A percentile compares a stretch with the other conserved stretches of the same genome.
These are phyloP conservation scores for Plagiodera versicolora DNA, from an alignment of 2,888 invertebrate genomes.

Conservation along the genomic window DNA sequence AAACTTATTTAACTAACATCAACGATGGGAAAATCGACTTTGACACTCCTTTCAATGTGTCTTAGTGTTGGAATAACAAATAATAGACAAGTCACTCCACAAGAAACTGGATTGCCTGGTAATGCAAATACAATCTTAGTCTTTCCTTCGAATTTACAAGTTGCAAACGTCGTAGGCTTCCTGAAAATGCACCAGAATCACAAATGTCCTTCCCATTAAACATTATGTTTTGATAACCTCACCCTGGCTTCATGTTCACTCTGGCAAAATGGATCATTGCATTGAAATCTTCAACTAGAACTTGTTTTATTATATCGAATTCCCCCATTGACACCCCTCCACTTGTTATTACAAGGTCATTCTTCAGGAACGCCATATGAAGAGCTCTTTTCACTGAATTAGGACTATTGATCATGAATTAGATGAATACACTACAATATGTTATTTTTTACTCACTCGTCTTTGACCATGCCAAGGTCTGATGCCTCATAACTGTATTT, in stretches of 20 bases:
- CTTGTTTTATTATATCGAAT: conserved; percentile 84
- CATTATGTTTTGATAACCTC: too few species aligned
- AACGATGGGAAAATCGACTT: conserved; percentile 32
- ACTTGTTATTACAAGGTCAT: conserved; percentile 84
- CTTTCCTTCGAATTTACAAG: conserved; percentile 63
- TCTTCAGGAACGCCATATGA: conserved; percentile 58
- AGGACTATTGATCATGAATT: too few species aligned
- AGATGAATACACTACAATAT: too few species aligned
- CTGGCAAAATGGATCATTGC: conserved; percentile 87
- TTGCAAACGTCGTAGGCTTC: conserved; percentile 95
- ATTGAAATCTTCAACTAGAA: conserved; percentile 70
- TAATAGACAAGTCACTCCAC: conserved; percentile 84
- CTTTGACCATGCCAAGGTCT: conserved; percentile 79
- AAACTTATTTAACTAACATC: too few species aligned
- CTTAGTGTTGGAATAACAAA: conserved; percentile 79
- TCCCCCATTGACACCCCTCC: conserved; percentile 99
- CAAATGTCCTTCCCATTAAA: not conserved
- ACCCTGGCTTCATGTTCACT: conserved; percentile 95
- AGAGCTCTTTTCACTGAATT: conserved; percentile 64
- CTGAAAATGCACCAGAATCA: conserved; percentile 50
- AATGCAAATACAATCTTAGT: conserved; percentile 80
- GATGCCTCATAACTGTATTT: conserved; percentile 67
- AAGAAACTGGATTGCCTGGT: conserved; percentile 95
- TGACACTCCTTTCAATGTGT: conserved; percentile 38
- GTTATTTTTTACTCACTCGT: conserved; percentile 79